Percentiles rank a stretch among this genome's conserved stretches.
These are phyloP conservation scores for Notothenia rossii DNA, from an alignment of 2,113 vertebrate species.

Conservation along the genomic window DNA sequence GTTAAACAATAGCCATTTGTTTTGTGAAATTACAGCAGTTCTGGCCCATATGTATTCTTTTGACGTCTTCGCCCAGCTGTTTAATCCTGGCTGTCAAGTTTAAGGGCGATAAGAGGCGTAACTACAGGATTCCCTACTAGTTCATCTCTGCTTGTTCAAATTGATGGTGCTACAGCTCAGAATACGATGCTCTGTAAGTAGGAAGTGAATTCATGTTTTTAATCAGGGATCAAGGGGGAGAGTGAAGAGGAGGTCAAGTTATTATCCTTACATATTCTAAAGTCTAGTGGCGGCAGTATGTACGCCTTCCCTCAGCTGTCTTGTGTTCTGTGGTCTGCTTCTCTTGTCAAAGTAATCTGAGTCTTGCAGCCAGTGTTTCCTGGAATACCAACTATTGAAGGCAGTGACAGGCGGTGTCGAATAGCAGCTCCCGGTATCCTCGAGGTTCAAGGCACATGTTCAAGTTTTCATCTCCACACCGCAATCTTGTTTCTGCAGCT, in stretches of 20 bases:
- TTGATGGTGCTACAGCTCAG: conserved; percentile 27
- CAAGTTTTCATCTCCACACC: conserved; percentile 45
- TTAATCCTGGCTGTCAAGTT: conserved; percentile 63
- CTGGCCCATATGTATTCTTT: conserved; percentile 30
- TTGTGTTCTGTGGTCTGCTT: conserved; percentile 49
- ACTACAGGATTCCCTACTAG: conserved; percentile 50
- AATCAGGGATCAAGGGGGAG: conserved; percentile 43
- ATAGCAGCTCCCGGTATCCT: conserved; percentile 36
- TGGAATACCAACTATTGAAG: conserved; percentile 62
- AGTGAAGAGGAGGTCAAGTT: conserved; percentile 54
- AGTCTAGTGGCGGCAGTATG: conserved; percentile 40
- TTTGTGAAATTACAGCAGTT: conserved; percentile 6
- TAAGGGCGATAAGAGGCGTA: conserved; percentile 54
- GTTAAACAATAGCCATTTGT: conserved; percentile 38
- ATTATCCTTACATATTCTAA: conserved; percentile 57
- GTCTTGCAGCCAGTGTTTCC: conserved; percentile 55
- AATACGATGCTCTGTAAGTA: conserved; percentile 33
- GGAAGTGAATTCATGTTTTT: conserved; percentile 52
- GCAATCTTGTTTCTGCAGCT: conserved; percentile 42
- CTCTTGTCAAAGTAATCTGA: conserved; percentile 67
- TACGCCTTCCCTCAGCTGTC: conserved; percentile 15
- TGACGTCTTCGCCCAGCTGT: conserved; percentile 37
- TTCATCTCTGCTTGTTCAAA: conserved; percentile 40
- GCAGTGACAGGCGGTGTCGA: conserved; percentile 42
- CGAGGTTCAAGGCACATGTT: conserved; percentile 31